phyloP scores from a whole-genome alignment of 2,797 vertebrate species.

The Nyctalus aviator region DNA sequence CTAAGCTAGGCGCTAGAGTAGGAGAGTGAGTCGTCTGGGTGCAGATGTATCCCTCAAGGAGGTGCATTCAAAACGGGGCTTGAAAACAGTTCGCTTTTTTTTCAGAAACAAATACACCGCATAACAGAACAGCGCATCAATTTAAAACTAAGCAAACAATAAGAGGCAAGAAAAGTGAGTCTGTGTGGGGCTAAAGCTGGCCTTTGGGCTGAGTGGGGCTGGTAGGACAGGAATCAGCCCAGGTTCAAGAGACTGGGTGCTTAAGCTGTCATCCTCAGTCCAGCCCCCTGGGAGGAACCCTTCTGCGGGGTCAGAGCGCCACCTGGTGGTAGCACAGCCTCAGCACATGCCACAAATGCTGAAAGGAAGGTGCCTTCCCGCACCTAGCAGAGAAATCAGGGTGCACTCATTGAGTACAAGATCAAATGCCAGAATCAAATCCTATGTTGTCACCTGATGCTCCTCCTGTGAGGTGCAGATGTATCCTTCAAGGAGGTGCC shows the following conservation, averaged over 20 bases:
- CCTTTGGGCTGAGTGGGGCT: background rate
- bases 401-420: background rate
- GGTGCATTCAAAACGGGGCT: background rate
- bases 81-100: background rate
- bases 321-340: constrained; percentile 18
- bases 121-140: background rate
- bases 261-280: background rate
- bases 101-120: constrained; percentile 9
- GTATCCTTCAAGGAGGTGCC: no score
- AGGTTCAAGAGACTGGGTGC: background rate
- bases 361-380: background rate
- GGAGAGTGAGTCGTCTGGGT: background rate
- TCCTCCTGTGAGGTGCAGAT: background rate
- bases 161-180: background rate
- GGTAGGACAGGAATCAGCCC: no score
- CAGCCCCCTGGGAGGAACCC: rapidly evolving
- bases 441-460: rapidly evolving
- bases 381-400: background rate
- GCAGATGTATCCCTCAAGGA: background rate
- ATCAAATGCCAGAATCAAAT: background rate
- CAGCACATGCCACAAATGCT: rapidly evolving
- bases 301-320: background rate
- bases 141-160: background rate
- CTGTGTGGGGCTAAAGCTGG: background rate
- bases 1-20: background rate